Evolutionary conservation across 2,797 vertebrate genomes (phyloP).

Genomic region (Fringilla coelebs): DNA sequence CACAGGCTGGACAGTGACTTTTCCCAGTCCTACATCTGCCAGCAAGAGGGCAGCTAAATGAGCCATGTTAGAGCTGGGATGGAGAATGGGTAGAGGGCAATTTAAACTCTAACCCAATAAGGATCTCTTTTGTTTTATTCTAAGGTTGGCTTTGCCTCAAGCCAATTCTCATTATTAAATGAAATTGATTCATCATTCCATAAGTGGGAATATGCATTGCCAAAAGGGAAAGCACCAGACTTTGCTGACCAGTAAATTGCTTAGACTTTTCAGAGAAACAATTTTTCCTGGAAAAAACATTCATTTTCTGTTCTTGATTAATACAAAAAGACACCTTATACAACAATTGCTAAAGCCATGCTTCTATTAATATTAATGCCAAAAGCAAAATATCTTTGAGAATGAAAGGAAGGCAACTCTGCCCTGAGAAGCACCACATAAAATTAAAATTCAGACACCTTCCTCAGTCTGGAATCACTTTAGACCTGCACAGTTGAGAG

Average conservation of each 20-base stretch:
- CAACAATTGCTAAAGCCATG: background rate
- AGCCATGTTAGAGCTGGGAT: rapidly evolving
- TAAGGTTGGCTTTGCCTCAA: background rate
- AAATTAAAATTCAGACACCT: constrained; percentile 38
- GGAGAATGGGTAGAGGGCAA: background rate
- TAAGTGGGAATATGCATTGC: background rate
- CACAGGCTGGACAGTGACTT: background rate
- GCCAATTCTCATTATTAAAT: constrained; percentile 39
- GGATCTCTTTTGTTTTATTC: background rate
- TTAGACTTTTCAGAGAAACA: background rate
- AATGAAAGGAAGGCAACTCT: constrained; percentile 20
- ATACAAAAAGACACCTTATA: background rate
- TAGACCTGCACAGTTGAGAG: background rate
- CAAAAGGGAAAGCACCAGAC: background rate
- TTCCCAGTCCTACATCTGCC: background rate
- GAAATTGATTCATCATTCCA: background rate
- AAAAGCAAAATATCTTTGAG: background rate
- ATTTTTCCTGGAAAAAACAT: background rate
- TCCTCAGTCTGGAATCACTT: constrained; percentile 18
- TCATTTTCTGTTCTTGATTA: background rate
- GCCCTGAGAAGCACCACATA: background rate
- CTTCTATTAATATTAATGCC: background rate
- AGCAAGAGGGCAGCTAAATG: background rate
- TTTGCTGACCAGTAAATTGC: background rate
- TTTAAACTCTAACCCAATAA: constrained; percentile 3